Conservation (phyloP, 2,888 invertebrate genomes). For the Xiphydria camelus region DNA sequence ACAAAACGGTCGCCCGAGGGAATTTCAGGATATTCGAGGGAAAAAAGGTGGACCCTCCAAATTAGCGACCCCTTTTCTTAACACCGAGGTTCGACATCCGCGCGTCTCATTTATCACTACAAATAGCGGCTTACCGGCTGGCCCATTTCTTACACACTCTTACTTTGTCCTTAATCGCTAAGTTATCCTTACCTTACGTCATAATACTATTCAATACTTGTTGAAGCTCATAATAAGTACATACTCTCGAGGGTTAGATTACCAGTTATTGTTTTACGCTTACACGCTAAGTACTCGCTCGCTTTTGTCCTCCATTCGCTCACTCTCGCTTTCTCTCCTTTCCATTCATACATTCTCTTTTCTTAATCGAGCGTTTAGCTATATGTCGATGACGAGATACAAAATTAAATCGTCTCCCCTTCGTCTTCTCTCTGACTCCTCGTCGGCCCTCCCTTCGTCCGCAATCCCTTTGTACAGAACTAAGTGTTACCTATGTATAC, state of each 20-base stretch:
- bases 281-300: slow-evolving; percentile 16
- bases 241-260: slow-evolving; percentile 49
- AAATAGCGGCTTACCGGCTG: slow-evolving; percentile 7
- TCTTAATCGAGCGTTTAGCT: slow-evolving; percentile 20
- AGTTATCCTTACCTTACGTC: slow-evolving; percentile 24
- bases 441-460: slow-evolving; percentile 8
- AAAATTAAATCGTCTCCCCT: slow-evolving; percentile 47
- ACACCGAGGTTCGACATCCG: slow-evolving; percentile 1
- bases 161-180: slow-evolving; percentile 15
- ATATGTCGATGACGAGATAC: slow-evolving; percentile 38
- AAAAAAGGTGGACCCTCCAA: no score
- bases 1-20: not conserved
- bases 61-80: not conserved
- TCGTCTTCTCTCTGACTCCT: slow-evolving; percentile 20
- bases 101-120: slow-evolving; percentile 1
- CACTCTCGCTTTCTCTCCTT: slow-evolving; percentile 8
- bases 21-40: not conserved
- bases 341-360: slow-evolving; percentile 4
- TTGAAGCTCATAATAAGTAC: slow-evolving; percentile 57
- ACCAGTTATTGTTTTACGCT: slow-evolving; percentile 42
- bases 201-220: slow-evolving; percentile 56
- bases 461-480: slow-evolving; percentile 33
- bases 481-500: slow-evolving; percentile 19
- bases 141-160: slow-evolving; percentile 4
- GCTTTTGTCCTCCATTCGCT: not conserved